Conservation (phyloP, 53 echinoderm and acorn worm species). For the Henricia sp. region DNA sequence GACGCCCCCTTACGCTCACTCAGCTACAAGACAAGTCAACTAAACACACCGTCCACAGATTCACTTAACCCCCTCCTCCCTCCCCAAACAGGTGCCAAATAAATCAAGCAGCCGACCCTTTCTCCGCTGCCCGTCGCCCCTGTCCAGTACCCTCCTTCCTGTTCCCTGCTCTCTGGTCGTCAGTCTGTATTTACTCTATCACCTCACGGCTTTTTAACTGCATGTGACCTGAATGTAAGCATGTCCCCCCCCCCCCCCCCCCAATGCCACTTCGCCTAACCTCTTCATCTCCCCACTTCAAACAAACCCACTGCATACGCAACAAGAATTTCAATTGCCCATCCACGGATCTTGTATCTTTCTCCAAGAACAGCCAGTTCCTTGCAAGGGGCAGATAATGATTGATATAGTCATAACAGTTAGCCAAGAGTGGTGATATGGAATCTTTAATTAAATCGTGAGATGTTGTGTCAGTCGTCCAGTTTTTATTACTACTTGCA, state of each 20-base stretch:
- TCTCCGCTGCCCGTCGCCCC: no score
- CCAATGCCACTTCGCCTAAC: neutral
- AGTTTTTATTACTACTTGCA: no score
- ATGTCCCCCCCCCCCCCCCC: no score
- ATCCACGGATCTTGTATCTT: neutral
- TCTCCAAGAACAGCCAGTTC: neutral
- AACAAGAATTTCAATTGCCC: slow-evolving; percentile 15
- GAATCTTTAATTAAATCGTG: slow-evolving; percentile 14
- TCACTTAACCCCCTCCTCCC: no score
- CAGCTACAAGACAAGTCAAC: no score
- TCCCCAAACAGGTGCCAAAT: no score
- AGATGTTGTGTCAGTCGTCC: neutral
- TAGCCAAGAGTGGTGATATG: neutral
- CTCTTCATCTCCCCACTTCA: neutral
- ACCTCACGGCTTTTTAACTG: neutral
- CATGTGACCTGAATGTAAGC: neutral
- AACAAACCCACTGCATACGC: neutral
- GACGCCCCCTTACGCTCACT: no score
- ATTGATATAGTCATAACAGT: slow-evolving; percentile 4
- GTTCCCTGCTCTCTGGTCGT: no score
- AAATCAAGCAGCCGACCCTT: no score
- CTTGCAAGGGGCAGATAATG: neutral
- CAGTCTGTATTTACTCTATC: neutral
- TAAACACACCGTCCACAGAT: no score
- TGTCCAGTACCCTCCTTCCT: no score